Base-by-base conservation (phyloP, 2,888 invertebrate genomes). In the Leptinotarsa tumamoca region DNA sequence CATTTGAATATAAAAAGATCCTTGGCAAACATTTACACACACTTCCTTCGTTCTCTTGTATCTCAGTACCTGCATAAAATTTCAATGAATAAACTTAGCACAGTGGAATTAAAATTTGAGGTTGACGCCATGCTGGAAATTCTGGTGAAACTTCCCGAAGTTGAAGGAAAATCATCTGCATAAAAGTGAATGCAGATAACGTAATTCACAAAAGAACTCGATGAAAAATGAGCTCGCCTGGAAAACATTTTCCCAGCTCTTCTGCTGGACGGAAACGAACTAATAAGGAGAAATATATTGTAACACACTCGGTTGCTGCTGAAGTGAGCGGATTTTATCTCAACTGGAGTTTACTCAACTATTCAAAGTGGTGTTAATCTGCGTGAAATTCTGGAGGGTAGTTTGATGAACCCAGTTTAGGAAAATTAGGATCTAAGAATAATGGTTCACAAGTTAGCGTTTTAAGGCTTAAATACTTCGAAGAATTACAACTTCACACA, bases 101-200 rank as follows among this genome's bases (percentile, higher is more conserved):
- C 23, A 58, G 23, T 58, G 58, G 43, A 63, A 63, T 63, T 43
- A 63, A 63, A 63, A 63, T 63, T 63, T 63, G 63, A 43, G 63
- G 63, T 63, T 63, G 63, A 63, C 33, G 63, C 63, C 63, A 63
- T 63, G 63, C 14, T 63, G 63, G 33, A 63, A n/a, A 63, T 63
- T 63, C 63, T 33, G 43, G 63, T 17, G 61, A 61, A 21, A 61
- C 61, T 61, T 61, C 0, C 63, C n/a, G 63, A 43, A 63, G 63
- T 63, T 63, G 33, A 63, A 63, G 43, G 63, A 63, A 63, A 63
- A 63, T 63, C 63, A 63, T 63, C 63, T 63, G 63, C 63, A 63
- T 63, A 63, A 63, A 63, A 63, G 63, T 63, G 63, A 33, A 63
- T 63, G 63, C 63, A 63, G 63, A 63, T 63, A 63, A 63, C 33